Conservation (phyloP, 2,797 vertebrate genomes). For the Sebastes paucispinis region DNA sequence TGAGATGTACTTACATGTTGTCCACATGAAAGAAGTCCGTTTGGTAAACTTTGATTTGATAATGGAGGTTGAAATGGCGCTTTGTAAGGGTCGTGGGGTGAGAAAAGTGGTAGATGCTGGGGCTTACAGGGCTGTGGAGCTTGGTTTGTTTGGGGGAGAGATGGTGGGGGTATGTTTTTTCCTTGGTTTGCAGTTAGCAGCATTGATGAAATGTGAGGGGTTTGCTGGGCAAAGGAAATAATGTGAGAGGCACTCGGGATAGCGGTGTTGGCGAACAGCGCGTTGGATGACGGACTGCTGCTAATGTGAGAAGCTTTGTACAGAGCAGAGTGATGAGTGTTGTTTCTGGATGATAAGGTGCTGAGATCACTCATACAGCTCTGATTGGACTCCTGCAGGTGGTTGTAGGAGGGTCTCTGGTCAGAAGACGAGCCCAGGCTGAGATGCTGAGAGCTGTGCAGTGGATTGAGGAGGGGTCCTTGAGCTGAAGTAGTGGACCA, state of each 20-base stretch:
- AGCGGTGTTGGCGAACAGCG: constrained; percentile 22
- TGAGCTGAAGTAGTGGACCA: constrained; percentile 57
- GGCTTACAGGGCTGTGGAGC: constrained; percentile 1
- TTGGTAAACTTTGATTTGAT: constrained; percentile 23
- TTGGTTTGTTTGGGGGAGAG: constrained; percentile 23
- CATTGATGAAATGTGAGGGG: constrained; percentile 7
- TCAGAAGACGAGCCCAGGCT: constrained; percentile 19
- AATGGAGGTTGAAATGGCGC: constrained; percentile 19
- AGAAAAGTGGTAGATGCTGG: neutral
- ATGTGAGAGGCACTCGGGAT: constrained; percentile 16
- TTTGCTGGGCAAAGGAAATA: constrained; percentile 42
- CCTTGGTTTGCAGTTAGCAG: constrained; percentile 12
- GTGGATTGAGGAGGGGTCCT: constrained; percentile 21
- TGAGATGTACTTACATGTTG: constrained; percentile 18
- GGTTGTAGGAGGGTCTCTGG: constrained; percentile 28
- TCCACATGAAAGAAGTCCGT: constrained; percentile 20
- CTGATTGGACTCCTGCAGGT: constrained; percentile 26
- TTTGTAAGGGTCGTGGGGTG: constrained; percentile 18
- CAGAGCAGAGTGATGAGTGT: constrained; percentile 10
- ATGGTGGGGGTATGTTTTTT: neutral
- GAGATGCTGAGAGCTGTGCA: constrained; percentile 49
- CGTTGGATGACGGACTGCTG: constrained; percentile 10
- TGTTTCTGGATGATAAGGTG: constrained; percentile 10
- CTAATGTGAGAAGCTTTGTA: constrained; percentile 34
- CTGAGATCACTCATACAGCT: constrained; percentile 30